These are phyloP conservation scores for Himalopsyche japonica DNA, from an alignment of 2,888 invertebrate species.

Conservation along the genomic window DNA sequence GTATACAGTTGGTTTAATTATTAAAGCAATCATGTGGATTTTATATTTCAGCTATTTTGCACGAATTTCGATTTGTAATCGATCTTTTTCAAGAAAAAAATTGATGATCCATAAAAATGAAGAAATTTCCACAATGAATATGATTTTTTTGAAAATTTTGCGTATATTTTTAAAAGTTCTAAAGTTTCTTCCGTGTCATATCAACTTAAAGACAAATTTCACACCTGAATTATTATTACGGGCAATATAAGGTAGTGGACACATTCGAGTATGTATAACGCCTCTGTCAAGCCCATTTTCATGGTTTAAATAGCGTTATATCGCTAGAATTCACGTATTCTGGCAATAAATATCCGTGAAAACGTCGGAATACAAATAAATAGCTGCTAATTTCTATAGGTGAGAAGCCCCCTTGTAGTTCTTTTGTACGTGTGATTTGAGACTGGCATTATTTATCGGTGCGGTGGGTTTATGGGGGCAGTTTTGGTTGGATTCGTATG, in stretches of 20 bases:
- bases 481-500: conserved; percentile 18
- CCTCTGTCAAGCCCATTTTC: neutral
- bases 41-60: too few relatives aligned
- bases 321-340: neutral
- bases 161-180: too few relatives aligned
- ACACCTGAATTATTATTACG: neutral
- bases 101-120: too few relatives aligned
- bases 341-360: neutral
- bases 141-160: too few relatives aligned
- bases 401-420: conserved; percentile 7
- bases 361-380: conserved; percentile 13
- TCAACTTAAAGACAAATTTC: neutral
- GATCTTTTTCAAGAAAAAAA: too few relatives aligned
- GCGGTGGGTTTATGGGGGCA: conserved; percentile 18
- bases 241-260: neutral
- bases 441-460: conserved; percentile 16
- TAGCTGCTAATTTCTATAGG: conserved; percentile 26
- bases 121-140: too few relatives aligned
- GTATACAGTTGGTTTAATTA: too few relatives aligned
- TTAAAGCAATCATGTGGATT: too few relatives aligned
- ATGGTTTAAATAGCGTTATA: neutral
- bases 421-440: conserved; percentile 15
- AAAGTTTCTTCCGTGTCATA: too few relatives aligned
- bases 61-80: too few relatives aligned
- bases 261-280: neutral